These are phyloP conservation scores for Triplophysa bombifrons DNA, from an alignment of 2,797 vertebrate species.

Conservation along the genomic window DNA sequence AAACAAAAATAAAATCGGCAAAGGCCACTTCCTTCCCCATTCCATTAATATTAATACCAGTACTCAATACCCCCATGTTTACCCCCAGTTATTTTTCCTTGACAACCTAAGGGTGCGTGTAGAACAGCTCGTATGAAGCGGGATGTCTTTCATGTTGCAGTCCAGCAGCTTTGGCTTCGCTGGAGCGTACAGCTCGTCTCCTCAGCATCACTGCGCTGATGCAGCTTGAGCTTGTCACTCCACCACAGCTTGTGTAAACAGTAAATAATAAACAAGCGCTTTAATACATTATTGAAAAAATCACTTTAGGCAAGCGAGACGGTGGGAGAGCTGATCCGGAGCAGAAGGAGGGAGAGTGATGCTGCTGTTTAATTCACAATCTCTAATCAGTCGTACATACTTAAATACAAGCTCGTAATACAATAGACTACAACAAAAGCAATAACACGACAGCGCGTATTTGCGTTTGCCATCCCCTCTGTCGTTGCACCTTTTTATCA, in stretches of 20 bases:
- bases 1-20: conserved; percentile 40
- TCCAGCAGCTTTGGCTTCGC: conserved; percentile 70
- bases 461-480: neutral
- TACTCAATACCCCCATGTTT: conserved; percentile 42
- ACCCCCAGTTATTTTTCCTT: conserved; percentile 49
- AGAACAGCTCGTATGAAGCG: conserved; percentile 71
- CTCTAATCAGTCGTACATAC: conserved; percentile 36
- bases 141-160: conserved; percentile 78
- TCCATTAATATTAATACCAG: conserved; percentile 71
- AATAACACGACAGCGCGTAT: neutral
- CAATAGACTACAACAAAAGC: conserved; percentile 2
- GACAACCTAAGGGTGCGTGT: conserved; percentile 74
- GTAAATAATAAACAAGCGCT: conserved; percentile 82
- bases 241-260: conserved; percentile 78
- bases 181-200: conserved; percentile 64
- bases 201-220: conserved; percentile 63
- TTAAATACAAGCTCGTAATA: conserved; percentile 15
- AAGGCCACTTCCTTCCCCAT: conserved; percentile 59
- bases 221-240: conserved; percentile 70
- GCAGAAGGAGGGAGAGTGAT: conserved; percentile 32
- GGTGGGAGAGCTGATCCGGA: conserved; percentile 66
- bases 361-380: conserved; percentile 38
- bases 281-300: conserved; percentile 81
- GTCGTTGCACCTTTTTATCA: neutral
- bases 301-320: conserved; percentile 78